phyloP scores from a whole-genome alignment of 2,113 vertebrate genomes.

The Vombatus ursinus region DNA sequence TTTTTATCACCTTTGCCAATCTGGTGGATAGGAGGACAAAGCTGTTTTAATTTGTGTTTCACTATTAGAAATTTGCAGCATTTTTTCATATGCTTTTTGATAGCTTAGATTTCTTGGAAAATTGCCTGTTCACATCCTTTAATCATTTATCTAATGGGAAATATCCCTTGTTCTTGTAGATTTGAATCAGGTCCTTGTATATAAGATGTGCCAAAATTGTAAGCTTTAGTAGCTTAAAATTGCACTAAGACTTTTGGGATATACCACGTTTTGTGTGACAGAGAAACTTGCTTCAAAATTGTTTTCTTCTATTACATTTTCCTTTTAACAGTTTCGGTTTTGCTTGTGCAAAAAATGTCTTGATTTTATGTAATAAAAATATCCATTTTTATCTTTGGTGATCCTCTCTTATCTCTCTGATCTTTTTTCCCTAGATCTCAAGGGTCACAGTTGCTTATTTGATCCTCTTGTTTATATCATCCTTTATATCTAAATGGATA shows the following conservation, averaged over 20 bases:
- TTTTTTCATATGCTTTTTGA: background rate
- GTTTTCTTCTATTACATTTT: background rate
- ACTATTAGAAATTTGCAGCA: background rate
- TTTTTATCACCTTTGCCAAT: background rate
- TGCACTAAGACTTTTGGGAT: background rate
- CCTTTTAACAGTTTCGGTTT: background rate
- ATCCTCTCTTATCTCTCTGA: no score
- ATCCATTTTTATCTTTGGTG: background rate
- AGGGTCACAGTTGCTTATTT: background rate
- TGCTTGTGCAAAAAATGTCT: background rate
- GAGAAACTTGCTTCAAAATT: background rate
- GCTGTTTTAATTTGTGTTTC: background rate
- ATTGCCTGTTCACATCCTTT: no score
- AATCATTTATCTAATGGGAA: background rate
- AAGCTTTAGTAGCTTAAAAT: background rate
- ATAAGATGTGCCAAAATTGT: background rate
- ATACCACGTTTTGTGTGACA: background rate
- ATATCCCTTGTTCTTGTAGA: background rate
- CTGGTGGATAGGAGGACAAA: background rate
- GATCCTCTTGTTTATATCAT: background rate
- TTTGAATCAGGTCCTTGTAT: background rate
- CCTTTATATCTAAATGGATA: background rate
- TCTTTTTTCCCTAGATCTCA: background rate
- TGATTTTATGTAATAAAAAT: background rate
- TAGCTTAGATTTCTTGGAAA: background rate